Percentiles rank a stretch among this genome's conserved stretches.
phyloP scores from a whole-genome alignment of 2,888 invertebrate species.

The Tetramorium bicarinatum region DNA sequence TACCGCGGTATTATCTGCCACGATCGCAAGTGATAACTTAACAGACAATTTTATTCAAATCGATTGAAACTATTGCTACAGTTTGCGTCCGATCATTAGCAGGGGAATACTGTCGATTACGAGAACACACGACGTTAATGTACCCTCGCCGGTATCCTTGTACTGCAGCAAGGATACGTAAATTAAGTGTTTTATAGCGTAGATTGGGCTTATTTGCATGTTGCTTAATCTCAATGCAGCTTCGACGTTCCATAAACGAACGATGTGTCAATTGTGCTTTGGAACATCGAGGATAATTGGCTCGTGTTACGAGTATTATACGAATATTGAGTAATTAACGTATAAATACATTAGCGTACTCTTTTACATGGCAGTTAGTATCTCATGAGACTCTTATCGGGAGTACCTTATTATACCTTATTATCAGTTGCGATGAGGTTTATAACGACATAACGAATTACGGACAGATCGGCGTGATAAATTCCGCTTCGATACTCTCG shows the following conservation, averaged over 20 bases:
- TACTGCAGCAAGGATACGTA: slow-evolving; percentile 6
- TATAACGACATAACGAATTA: slow-evolving; percentile 73
- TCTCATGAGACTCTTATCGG: slow-evolving; percentile 58
- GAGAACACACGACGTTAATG: background rate
- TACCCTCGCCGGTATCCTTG: background rate
- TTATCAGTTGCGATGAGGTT: slow-evolving; percentile 64
- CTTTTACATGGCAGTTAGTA: background rate
- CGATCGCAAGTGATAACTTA: slow-evolving; percentile 11
- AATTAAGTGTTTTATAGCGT: slow-evolving; percentile 19
- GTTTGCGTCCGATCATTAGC: background rate
- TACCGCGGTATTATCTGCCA: slow-evolving; percentile 1
- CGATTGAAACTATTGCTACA: background rate
- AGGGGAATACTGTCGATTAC: background rate
- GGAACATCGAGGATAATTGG: slow-evolving; percentile 6
- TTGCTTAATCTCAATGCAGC: background rate
- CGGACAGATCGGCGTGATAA: slow-evolving; percentile 69
- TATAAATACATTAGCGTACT: slow-evolving; percentile 14
- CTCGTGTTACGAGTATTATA: background rate
- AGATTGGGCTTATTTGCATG: background rate
- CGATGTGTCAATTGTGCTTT: background rate
- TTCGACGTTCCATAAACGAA: background rate
- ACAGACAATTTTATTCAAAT: slow-evolving; percentile 23
- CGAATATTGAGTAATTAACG: slow-evolving; percentile 25
- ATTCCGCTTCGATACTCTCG: slow-evolving; percentile 70
- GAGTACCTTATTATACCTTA: slow-evolving; percentile 53